Percentiles rank a stretch among this genome's conserved stretches.
Evolutionary conservation across 2,888 invertebrate species (phyloP).

Genomic region (Agapetus fuscipes): DNA sequence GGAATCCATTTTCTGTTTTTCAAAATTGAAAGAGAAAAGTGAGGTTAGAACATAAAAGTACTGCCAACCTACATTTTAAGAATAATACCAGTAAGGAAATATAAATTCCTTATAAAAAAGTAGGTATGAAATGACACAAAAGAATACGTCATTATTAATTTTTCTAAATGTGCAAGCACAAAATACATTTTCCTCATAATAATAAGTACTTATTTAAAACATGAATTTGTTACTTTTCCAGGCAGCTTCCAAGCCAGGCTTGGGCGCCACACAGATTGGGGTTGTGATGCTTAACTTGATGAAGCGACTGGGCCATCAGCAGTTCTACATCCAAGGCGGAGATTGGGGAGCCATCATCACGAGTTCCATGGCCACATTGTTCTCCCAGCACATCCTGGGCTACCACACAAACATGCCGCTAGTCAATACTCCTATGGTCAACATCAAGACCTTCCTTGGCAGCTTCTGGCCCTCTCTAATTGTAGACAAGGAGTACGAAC

Average conservation of each 20-base stretch:
- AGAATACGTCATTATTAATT: too few species aligned
- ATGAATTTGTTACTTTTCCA: too few species aligned
- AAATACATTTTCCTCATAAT: too few species aligned
- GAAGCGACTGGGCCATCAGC: slow-evolving; percentile 54
- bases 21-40: too few species aligned
- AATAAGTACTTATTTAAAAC: too few species aligned
- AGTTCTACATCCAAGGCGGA: slow-evolving; percentile 62
- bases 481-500: slow-evolving; percentile 36
- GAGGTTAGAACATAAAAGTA: too few species aligned
- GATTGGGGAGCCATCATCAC: slow-evolving; percentile 56
- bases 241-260: slow-evolving; percentile 51
- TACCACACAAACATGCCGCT: slow-evolving; percentile 55
- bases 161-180: too few species aligned
- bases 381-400: slow-evolving; percentile 38
- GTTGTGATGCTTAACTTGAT: slow-evolving; percentile 57
- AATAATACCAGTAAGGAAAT: too few species aligned
- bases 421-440: slow-evolving; percentile 30
- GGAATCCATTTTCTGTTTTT: too few species aligned
- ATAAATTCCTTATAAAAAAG: too few species aligned
- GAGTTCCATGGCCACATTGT: slow-evolving; percentile 42
- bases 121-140: too few species aligned
- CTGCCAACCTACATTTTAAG: too few species aligned
- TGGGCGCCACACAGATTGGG: slow-evolving; percentile 41
- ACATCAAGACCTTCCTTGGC: slow-evolving; percentile 33
- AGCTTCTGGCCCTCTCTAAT: slow-evolving; percentile 41